These are phyloP conservation scores for Pelusios castaneus DNA, from an alignment of 2,113 vertebrate genomes.

Conservation along the genomic window DNA sequence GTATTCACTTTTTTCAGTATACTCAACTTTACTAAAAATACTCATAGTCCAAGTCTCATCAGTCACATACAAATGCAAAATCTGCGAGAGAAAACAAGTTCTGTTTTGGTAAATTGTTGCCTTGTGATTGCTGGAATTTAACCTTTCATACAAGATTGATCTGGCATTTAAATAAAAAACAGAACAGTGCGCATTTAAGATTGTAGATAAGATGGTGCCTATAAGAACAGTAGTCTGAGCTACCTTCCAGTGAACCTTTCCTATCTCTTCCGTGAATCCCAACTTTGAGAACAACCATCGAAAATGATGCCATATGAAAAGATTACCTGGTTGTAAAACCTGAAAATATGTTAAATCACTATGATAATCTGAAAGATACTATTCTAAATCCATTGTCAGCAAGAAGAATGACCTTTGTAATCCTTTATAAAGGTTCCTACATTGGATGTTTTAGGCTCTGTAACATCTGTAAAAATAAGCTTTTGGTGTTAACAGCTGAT, in stretches of 20 bases:
- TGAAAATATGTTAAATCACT: background rate
- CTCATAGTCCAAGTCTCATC: too few species aligned
- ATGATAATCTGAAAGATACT: background rate
- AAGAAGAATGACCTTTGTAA: background rate
- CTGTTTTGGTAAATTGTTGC: background rate
- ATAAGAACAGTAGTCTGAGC: background rate
- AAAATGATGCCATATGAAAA: background rate
- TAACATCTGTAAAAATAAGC: conserved; percentile 15
- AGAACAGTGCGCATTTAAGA: background rate
- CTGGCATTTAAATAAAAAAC: background rate
- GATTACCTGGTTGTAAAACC: background rate
- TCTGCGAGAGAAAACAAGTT: background rate
- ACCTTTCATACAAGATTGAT: background rate
- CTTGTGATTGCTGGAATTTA: background rate
- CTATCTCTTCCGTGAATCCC: background rate
- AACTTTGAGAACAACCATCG: background rate
- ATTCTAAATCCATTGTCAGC: too few species aligned
- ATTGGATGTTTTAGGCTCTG: conserved; percentile 1
- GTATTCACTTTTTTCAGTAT: background rate
- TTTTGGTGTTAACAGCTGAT: conserved; percentile 2
- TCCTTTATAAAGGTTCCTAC: background rate
- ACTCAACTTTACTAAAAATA: background rate
- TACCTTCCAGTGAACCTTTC: background rate
- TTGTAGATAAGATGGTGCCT: background rate
- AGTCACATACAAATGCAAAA: background rate